A percentile compares a stretch with the other conserved stretches of the same genome.
phyloP scores from a whole-genome alignment of 1,140 invertebrate genomes.

The Drosophila pseudoobscura region DNA sequence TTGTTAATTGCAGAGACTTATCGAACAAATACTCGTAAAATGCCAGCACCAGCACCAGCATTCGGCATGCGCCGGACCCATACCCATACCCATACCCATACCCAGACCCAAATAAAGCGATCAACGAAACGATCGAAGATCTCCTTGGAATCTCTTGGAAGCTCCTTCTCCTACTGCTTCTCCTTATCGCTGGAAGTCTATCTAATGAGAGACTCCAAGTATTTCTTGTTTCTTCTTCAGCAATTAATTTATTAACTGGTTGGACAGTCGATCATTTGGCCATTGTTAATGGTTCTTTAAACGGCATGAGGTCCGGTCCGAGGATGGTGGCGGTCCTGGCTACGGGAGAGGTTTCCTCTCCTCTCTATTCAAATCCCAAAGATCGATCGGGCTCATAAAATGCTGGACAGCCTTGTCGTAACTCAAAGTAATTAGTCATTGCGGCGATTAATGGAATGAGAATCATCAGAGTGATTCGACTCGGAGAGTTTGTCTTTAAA shows the following conservation, averaged over 20 bases:
- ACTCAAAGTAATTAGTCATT: constrained; percentile 71
- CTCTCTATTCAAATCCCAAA: constrained; percentile 3
- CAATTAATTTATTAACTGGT: constrained; percentile 62
- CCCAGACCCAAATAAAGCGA: constrained; percentile 53
- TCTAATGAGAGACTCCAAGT: constrained; percentile 47
- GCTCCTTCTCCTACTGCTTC: neutral
- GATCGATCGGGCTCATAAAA: constrained; percentile 48
- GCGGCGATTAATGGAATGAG: constrained; percentile 40
- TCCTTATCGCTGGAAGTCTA: constrained; percentile 35
- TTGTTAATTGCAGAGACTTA: constrained; percentile 60
- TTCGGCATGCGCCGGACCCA: constrained; percentile 27
- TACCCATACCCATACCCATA: no score
- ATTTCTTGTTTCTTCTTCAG: constrained; percentile 16
- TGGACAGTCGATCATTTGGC: constrained; percentile 55
- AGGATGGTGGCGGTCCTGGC: no score
- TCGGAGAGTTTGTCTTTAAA: neutral
- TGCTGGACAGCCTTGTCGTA: constrained; percentile 25
- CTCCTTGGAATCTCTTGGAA: no score
- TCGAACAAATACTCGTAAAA: constrained; percentile 32
- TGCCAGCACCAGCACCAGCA: constrained; percentile 29
- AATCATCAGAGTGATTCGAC: constrained; percentile 13
- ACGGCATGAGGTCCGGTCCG: constrained; percentile 65
- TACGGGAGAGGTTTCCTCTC: neutral
- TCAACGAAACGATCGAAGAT: constrained; percentile 14
- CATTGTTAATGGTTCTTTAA: constrained; percentile 38